These are phyloP conservation scores for Merops nubicus DNA, from an alignment of 2,113 vertebrate species.

Conservation along the genomic window DNA sequence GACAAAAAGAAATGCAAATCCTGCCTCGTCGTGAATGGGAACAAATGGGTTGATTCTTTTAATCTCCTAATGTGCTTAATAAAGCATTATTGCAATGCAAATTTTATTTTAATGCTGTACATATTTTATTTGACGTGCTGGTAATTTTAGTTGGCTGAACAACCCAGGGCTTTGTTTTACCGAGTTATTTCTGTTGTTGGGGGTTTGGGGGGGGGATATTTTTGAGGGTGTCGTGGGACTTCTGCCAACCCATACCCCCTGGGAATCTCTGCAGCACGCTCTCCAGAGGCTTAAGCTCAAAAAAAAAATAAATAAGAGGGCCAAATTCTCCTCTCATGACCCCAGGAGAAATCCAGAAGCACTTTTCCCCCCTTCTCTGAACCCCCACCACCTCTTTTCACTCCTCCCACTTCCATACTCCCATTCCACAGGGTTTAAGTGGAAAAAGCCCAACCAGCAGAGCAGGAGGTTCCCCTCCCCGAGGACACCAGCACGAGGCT, in stretches of 20 bases:
- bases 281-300: background rate
- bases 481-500: rapidly evolving
- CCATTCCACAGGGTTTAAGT: rapidly evolving
- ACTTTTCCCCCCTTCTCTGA: background rate
- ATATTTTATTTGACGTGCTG: conserved; percentile 23
- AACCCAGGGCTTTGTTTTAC: background rate
- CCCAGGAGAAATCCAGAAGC: background rate
- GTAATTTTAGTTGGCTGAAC: conserved; percentile 39
- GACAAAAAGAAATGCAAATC: conserved; percentile 25
- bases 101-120: conserved; percentile 56
- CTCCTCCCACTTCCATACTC: no score
- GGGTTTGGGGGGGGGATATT: background rate
- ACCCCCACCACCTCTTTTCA: no score
- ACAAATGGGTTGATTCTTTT: conserved; percentile 51
- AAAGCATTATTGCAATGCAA: conserved; percentile 65
- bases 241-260: background rate
- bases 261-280: background rate
- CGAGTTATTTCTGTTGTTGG: background rate
- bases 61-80: conserved; percentile 62
- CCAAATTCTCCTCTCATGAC: conserved; percentile 15
- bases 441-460: background rate
- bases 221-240: background rate
- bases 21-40: background rate
- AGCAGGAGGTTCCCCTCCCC: rapidly evolving
- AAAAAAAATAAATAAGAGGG: background rate